These are phyloP conservation scores for Petrocephalus microphthalmus DNA, from an alignment of 2,113 vertebrate species.

Conservation along the genomic window DNA sequence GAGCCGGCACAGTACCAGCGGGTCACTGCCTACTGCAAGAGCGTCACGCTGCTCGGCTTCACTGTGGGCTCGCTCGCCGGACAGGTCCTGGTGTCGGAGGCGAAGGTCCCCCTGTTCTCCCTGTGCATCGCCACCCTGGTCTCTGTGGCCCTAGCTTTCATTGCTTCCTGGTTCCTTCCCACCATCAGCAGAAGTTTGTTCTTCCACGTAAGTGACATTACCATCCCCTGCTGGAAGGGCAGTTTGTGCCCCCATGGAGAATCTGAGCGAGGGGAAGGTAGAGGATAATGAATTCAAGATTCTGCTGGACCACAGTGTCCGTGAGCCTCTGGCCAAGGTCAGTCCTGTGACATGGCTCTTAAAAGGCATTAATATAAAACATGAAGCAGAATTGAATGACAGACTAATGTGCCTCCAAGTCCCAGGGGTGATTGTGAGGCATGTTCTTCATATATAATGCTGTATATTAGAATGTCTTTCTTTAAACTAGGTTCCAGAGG, in stretches of 20 bases:
- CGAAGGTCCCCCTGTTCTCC: slow-evolving; percentile 56
- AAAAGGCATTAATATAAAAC: not conserved
- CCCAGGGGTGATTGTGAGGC: not conserved
- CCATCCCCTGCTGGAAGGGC: not conserved
- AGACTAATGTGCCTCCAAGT: not conserved
- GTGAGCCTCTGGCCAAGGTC: slow-evolving; percentile 33
- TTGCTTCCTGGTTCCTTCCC: slow-evolving; percentile 79
- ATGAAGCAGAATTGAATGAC: not conserved
- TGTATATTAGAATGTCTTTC: not conserved
- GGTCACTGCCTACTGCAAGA: slow-evolving; percentile 85
- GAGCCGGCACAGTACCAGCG: slow-evolving; percentile 72
- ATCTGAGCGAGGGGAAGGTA: slow-evolving; percentile 10
- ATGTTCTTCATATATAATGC: not conserved
- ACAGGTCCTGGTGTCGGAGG: slow-evolving; percentile 77
- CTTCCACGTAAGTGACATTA: slow-evolving; percentile 64
- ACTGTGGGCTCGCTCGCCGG: slow-evolving; percentile 74
- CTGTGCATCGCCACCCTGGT: slow-evolving; percentile 73
- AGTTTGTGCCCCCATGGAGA: not conserved
- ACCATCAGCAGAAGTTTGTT: slow-evolving; percentile 86
- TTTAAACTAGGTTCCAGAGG: slow-evolving; percentile 28
- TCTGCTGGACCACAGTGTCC: slow-evolving; percentile 50
- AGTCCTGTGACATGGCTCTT: slow-evolving; percentile 29
- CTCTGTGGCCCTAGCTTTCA: slow-evolving; percentile 68
- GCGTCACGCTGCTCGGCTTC: slow-evolving; percentile 77
- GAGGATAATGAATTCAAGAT: slow-evolving; percentile 64